phyloP scores from a whole-genome alignment of 2,113 vertebrate genomes.

The Atlantisia rogersi region DNA sequence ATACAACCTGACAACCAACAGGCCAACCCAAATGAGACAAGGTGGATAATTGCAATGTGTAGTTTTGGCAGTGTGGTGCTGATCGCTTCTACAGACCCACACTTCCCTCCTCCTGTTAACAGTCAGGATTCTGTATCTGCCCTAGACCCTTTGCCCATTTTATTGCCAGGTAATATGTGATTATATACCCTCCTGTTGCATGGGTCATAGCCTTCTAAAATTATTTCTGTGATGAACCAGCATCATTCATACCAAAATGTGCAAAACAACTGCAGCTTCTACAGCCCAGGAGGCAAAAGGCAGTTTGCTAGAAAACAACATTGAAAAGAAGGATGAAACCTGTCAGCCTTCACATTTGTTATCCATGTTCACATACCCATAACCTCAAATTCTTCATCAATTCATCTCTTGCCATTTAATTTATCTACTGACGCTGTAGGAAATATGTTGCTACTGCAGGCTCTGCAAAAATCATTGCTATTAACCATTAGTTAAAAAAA shows the following conservation, averaged over 20 bases:
- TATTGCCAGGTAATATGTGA: not conserved
- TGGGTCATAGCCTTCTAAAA: not conserved
- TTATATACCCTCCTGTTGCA: not conserved
- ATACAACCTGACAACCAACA: not conserved
- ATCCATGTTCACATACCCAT: not conserved
- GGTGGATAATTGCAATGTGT: not conserved
- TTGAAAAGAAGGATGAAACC: not conserved
- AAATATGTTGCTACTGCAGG: not conserved
- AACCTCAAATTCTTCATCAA: conserved; percentile 14
- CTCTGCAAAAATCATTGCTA: conserved; percentile 8
- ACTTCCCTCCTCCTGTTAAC: not conserved
- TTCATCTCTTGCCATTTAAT: not conserved
- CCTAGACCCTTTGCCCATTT: not conserved
- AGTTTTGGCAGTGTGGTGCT: not conserved
- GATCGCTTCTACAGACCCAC: not conserved
- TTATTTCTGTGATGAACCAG: conserved; percentile 13
- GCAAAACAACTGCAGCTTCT: not conserved
- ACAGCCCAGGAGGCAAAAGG: not conserved
- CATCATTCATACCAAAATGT: not conserved
- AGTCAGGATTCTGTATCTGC: not conserved
- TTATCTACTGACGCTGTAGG: not conserved
- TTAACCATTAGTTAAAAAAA: not conserved
- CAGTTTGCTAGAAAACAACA: not conserved
- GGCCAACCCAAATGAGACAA: not conserved
- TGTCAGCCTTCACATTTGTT: not conserved